Base-by-base conservation (phyloP, 2,797 vertebrate genomes). In the Sebastes vulpes region DNA sequence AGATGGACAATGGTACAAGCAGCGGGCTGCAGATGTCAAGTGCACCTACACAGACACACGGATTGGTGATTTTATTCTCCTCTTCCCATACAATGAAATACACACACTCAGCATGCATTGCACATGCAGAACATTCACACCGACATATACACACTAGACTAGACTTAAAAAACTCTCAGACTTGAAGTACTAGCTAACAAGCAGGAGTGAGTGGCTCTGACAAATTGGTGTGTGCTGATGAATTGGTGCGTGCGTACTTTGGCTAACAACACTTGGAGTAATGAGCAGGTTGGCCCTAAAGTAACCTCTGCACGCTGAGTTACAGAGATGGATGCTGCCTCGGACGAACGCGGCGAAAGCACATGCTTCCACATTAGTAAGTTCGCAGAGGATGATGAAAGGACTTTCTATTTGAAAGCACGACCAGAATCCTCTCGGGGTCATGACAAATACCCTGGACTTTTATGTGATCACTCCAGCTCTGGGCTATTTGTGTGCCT, bases 181-280 rank as follows among this genome's bases (percentile, higher is more conserved):
- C 58, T 31, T 76, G 81, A 91, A 90, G 83, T 77, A 80, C 68
- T 79, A 70, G 75, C 91, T 89, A 89, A 91, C 90, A 90, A 90
- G 84, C 61, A 20, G 65, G 83, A 85, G 88, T 85, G 85, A 90
- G 78, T 53, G 72, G 65, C 75, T 86, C 72, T 85, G 91, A 93
- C 84, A 89, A 92, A 94, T 91, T 85, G 86, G 64, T 77, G 79
- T 67, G 75, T 52, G 82, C 82, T 84, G 83, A 93, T 89, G 80
- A 92, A 93, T 90, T 64, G 81, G 65, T 78, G 81, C 53, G 53
- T 91, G 81, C 72, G 86, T 82, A 84, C 84, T 90, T 93, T 90
- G 80, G 87, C 89, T 92, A 95, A 93, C 88, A 92, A 94, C 90
- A 88, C 91, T 95, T 84, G 81, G 90, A 95, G 89, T 95, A 95